Conservation (phyloP, 1,140 invertebrate genomes). For the Pseudachorutes palmiensis region DNA sequence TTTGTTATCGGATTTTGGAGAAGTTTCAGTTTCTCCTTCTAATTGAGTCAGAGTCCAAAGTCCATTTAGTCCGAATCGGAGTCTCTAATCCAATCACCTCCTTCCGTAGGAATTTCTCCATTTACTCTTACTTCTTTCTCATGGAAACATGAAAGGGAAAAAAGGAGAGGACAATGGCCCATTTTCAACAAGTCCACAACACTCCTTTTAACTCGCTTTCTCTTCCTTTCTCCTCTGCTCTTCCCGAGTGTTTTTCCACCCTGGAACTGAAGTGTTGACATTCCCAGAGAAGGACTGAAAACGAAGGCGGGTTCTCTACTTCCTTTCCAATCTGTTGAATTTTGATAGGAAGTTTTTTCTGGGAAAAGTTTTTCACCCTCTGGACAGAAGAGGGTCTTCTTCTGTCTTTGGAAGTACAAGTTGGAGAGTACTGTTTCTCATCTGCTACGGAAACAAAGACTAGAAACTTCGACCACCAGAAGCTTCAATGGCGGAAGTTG, state of each 20-base stretch:
- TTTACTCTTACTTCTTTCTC: neutral
- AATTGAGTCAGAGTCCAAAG: neutral
- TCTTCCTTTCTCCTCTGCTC: neutral
- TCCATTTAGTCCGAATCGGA: neutral
- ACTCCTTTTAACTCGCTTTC: too few relatives aligned
- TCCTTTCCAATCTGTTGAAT: neutral
- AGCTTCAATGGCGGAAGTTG: neutral
- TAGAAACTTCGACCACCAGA: neutral
- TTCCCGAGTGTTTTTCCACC: neutral
- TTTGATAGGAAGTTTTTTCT: too few relatives aligned
- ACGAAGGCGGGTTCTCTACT: neutral
- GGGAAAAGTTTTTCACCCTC: too few relatives aligned
- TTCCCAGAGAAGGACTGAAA: neutral
- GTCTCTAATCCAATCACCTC: neutral
- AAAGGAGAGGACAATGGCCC: neutral
- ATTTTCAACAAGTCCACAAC: neutral
- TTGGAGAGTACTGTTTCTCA: neutral
- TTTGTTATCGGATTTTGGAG: neutral
- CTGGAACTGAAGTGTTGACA: neutral
- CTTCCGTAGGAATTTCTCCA: neutral
- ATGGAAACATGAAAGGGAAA: too few relatives aligned
- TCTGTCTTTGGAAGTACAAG: too few relatives aligned
- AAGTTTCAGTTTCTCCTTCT: neutral
- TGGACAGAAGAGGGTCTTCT: too few relatives aligned
- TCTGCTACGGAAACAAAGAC: neutral